Evolutionary conservation across 2,113 vertebrate genomes (phyloP).

Genomic region (Sinocyclocheilus anshuiensis): DNA sequence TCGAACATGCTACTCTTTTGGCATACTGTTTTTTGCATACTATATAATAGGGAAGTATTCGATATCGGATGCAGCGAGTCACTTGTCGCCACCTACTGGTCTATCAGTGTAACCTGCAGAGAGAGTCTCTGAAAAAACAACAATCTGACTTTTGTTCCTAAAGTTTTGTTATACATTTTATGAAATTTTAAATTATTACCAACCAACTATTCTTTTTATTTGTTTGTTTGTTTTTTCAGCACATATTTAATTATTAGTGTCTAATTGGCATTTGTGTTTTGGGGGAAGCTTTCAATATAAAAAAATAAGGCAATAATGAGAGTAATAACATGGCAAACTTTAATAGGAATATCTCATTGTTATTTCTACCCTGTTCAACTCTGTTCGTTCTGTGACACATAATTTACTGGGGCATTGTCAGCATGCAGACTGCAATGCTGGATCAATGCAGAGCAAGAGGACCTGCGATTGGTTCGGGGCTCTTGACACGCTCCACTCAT

Average conservation of each 20-base stretch:
- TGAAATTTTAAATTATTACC: too few species aligned
- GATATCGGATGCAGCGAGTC: not conserved
- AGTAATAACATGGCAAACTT: not conserved
- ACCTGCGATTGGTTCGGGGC: not conserved
- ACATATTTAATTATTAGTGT: not conserved
- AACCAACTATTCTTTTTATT: not conserved
- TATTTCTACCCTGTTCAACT: not conserved
- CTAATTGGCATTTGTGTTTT: not conserved
- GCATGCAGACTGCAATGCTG: not conserved
- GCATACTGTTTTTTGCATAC: too few species aligned
- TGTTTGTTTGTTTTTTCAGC: not conserved
- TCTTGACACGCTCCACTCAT: conserved; percentile 19
- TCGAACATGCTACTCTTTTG: too few species aligned
- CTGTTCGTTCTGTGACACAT: not conserved
- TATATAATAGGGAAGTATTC: too few species aligned
- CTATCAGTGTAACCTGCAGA: not conserved
- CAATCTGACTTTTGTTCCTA: not conserved
- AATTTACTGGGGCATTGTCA: not conserved
- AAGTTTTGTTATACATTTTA: not conserved
- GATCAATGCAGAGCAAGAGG: conserved; percentile 27
- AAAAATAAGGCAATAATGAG: not conserved
- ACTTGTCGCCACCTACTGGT: not conserved
- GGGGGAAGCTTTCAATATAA: not conserved
- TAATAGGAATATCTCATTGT: not conserved
- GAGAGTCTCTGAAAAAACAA: not conserved